Evolutionary conservation across 2,113 vertebrate species (phyloP).

Genomic region (Elaphurus davidianus): DNA sequence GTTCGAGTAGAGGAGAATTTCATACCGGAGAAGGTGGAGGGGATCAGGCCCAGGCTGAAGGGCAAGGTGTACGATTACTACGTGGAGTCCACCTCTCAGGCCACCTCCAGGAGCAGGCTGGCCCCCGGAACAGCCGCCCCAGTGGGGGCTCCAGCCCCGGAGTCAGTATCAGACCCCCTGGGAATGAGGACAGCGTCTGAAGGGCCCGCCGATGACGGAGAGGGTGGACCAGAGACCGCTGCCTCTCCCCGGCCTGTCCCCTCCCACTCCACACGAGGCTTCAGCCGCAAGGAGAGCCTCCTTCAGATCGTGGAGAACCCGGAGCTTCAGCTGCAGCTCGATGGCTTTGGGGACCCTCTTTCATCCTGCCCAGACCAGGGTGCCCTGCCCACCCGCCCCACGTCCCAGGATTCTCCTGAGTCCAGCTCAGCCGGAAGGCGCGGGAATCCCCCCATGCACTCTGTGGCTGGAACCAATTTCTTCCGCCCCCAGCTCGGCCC

Average conservation of each 20-base stretch:
- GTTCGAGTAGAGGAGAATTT: constrained; percentile 88
- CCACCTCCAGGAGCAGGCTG: constrained; percentile 48
- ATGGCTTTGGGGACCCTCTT: neutral
- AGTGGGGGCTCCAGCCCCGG: neutral
- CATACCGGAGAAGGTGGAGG: constrained; percentile 29
- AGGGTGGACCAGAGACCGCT: fast-evolving
- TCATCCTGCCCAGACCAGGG: neutral
- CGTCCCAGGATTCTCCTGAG: neutral
- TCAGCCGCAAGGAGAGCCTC: constrained; percentile 82
- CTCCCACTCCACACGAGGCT: fast-evolving
- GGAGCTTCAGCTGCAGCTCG: constrained; percentile 77
- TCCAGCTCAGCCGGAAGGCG: neutral
- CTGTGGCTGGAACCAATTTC: constrained; percentile 71
- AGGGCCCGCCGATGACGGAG: fast-evolving
- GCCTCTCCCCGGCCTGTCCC: fast-evolving
- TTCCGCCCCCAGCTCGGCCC: constrained; percentile 63
- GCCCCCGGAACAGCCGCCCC: neutral
- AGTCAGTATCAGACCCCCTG: neutral
- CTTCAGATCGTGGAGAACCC: constrained; percentile 81
- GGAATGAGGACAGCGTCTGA: fast-evolving
- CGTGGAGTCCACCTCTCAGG: constrained; percentile 85
- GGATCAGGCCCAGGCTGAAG: neutral
- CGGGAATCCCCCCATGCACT: constrained; percentile 51
- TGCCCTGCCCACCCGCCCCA: neutral
- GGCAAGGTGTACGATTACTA: constrained; percentile 93